Evolutionary conservation across 2,888 invertebrate species (phyloP), one percentile per base, ranked within the genome.

Genomic region (Sphaeridia pumilis): DNA sequence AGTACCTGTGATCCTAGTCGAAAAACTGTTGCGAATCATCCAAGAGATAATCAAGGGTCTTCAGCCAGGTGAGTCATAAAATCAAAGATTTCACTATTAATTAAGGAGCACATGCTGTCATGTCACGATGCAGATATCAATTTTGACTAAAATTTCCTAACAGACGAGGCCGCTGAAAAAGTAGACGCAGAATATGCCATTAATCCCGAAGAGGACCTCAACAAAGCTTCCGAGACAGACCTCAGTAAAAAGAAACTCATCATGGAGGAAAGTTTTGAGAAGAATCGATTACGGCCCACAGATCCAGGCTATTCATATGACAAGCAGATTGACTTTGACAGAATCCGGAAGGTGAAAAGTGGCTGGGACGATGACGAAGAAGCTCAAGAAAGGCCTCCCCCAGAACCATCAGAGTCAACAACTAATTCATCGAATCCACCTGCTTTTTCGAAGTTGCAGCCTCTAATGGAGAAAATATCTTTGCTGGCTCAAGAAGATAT

Each of bases 251-350:
- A 74, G 56, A 75, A 75, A 62, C 67, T 70, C n/a, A 63, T 72
- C 1, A 75, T 75, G 75, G 71, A 73, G 24, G 63, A 69, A 52
- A 69, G 68, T 2, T 75, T 73, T 66, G 68, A 70, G 51, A 72
- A 70, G 56, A 70, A 72, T 58, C 61, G 66, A 21, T 67, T 72
- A 28, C 70, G 69, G 57, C 71, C 72, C 1, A 70, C 68, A 2
- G 74, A 75, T 63, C 67, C 70, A 1, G 70, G 68, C 45, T 75
- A 70, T 63, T 60, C 71, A 52, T 75, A 75, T 64, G 73, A 75
- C 58, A 68, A 73, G 21, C 70, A 71, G 56, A 69, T 72, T 0
- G 70, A 73, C 68, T 74, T 69, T 58, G 45, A 56, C 31, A 31
- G 24, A 28, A 21, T 7, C 24, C 20, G 50, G 26, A 57, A 70